Percentiles rank a stretch among this genome's conserved stretches.
These are phyloP conservation scores for Antrozous pallidus DNA, from an alignment of 2,797 vertebrate species.

Conservation along the genomic window DNA sequence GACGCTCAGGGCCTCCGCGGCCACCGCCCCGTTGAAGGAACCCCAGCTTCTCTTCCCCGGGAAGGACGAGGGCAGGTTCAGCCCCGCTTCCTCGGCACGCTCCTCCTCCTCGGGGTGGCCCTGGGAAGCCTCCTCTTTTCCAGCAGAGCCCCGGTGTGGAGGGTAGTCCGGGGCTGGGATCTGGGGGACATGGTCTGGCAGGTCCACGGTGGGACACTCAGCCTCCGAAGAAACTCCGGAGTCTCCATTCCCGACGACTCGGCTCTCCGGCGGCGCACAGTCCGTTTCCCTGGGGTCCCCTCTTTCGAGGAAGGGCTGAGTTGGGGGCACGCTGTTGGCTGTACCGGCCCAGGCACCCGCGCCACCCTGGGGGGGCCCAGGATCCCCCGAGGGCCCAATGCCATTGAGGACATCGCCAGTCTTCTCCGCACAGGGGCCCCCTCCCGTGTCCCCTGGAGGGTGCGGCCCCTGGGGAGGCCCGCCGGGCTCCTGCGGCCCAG, in stretches of 20 bases:
- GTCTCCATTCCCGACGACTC: neutral
- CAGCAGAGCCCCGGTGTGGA: neutral
- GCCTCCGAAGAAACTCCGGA: neutral
- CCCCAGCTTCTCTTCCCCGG: slow-evolving; percentile 33
- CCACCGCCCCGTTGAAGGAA: neutral
- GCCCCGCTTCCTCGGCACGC: no score
- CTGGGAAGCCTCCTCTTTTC: slow-evolving; percentile 10
- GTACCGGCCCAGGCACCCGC: neutral
- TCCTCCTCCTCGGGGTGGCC: neutral
- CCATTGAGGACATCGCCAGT: slow-evolving; percentile 57
- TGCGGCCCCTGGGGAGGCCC: neutral
- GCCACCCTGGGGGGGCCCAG: neutral
- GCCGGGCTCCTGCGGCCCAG: slow-evolving; percentile 39
- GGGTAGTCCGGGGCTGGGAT: slow-evolving; percentile 66
- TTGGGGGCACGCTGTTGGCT: rapidly evolving
- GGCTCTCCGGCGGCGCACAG: neutral
- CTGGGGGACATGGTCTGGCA: neutral
- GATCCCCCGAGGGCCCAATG: slow-evolving; percentile 9
- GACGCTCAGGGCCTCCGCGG: neutral
- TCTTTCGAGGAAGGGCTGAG: slow-evolving; percentile 40
- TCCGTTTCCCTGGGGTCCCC: neutral
- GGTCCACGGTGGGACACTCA: neutral
- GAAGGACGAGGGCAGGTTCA: rapidly evolving
- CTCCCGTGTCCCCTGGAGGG: slow-evolving; percentile 19
- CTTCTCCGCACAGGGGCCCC: slow-evolving; percentile 23